Conservation (phyloP, 2,113 vertebrate species). For the Spermophilus dauricus region DNA sequence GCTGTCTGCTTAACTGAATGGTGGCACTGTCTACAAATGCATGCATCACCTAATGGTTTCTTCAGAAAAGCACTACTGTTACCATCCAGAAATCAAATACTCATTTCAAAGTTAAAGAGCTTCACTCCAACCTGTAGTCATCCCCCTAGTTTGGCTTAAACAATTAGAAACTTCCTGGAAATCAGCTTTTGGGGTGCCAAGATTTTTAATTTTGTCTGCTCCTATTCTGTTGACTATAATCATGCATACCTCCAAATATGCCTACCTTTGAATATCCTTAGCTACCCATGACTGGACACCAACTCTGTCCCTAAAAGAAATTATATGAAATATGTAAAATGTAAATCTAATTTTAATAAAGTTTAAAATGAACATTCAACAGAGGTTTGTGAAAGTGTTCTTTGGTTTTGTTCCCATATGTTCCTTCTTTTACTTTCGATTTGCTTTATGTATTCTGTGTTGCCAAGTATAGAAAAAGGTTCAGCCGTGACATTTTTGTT, state of each 20-base stretch:
- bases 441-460: neutral
- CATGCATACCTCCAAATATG: neutral
- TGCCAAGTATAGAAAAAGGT: neutral
- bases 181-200: neutral
- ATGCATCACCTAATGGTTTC: neutral
- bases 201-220: neutral
- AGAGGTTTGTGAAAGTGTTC: neutral
- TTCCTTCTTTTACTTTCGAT: neutral
- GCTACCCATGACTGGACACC: neutral
- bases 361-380: neutral
- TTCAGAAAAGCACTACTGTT: neutral
- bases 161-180: neutral
- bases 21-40: neutral
- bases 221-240: neutral
- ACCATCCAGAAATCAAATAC: neutral
- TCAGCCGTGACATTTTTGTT: neutral
- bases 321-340: neutral
- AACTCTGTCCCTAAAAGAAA: neutral
- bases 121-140: neutral
- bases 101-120: slow-evolving; percentile 1
- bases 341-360: neutral
- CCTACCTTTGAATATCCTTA: neutral
- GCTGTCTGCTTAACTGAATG: neutral
- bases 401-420: neutral
- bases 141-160: neutral